Conservation (phyloP, 2,888 invertebrate species). For the Leptinotarsa tumamoca region DNA sequence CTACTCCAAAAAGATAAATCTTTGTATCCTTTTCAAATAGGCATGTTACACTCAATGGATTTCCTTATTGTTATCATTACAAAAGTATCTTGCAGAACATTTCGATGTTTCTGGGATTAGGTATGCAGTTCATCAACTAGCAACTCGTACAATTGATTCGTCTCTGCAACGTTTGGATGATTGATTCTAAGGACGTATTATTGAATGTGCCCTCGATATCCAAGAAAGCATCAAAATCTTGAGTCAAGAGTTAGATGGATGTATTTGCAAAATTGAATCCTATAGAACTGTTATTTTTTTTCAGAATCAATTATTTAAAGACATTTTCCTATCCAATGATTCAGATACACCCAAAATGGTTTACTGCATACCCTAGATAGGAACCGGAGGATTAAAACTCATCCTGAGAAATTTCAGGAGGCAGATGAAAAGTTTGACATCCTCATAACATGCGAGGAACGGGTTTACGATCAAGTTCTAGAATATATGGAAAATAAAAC, state of each 20-base stretch:
- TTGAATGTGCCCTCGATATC: no score
- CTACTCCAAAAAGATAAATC: constrained; percentile 89
- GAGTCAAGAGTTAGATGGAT: background rate
- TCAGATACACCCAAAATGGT: constrained; percentile 91
- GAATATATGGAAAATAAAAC: constrained; percentile 90
- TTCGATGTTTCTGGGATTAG: no score
- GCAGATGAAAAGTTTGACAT: constrained; percentile 93
- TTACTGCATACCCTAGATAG: constrained; percentile 97
- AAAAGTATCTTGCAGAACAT: no score
- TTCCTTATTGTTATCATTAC: no score
- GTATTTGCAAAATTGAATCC: background rate
- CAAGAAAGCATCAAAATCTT: constrained; percentile 1
- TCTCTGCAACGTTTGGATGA: no score
- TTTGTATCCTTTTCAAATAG: constrained; percentile 70
- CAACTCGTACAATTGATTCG: no score
- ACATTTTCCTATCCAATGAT: constrained; percentile 68
- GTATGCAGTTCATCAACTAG: no score
- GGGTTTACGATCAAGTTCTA: constrained; percentile 98
- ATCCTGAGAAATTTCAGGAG: constrained; percentile 94
- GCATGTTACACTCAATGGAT: no score
- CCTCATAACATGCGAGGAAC: constrained; percentile 96
- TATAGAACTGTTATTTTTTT: background rate
- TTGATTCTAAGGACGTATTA: no score
- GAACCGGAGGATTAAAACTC: constrained; percentile 93
- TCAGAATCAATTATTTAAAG: background rate